These are phyloP conservation scores for Drosophila auraria DNA, from an alignment of 1,140 invertebrate genomes.

Conservation along the genomic window DNA sequence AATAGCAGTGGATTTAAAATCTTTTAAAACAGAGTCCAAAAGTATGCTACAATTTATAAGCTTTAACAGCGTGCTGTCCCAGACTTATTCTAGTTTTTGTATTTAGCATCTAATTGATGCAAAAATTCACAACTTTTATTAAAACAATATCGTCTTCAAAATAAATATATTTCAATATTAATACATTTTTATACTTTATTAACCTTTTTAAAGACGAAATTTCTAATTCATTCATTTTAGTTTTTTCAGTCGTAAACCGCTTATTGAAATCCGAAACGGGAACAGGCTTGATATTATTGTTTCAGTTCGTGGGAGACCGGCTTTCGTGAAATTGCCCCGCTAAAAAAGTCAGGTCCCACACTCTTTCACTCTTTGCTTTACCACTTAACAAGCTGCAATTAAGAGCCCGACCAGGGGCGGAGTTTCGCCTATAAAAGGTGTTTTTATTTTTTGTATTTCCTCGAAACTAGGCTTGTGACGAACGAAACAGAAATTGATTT, in stretches of 20 bases:
- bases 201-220: no score
- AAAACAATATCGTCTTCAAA: no score
- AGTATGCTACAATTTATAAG: no score
- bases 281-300: background rate
- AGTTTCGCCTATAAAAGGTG: background rate
- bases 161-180: no score
- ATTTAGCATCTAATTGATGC: no score
- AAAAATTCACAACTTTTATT: no score
- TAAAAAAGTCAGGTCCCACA: constrained; percentile 24
- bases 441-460: background rate
- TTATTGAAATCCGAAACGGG: background rate
- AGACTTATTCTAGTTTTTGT: no score
- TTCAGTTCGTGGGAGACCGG: constrained; percentile 27
- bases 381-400: constrained; percentile 47
- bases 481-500: constrained; percentile 27
- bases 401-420: constrained; percentile 29
- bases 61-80: no score
- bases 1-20: no score
- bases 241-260: background rate
- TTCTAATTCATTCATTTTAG: no score
- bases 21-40: no score
- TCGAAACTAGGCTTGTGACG: background rate
- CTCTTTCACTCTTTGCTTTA: constrained; percentile 35
- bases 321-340: constrained; percentile 27
- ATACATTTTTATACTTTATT: no score